phyloP scores from a whole-genome alignment of 2,797 vertebrate species.

The Alca torda region DNA sequence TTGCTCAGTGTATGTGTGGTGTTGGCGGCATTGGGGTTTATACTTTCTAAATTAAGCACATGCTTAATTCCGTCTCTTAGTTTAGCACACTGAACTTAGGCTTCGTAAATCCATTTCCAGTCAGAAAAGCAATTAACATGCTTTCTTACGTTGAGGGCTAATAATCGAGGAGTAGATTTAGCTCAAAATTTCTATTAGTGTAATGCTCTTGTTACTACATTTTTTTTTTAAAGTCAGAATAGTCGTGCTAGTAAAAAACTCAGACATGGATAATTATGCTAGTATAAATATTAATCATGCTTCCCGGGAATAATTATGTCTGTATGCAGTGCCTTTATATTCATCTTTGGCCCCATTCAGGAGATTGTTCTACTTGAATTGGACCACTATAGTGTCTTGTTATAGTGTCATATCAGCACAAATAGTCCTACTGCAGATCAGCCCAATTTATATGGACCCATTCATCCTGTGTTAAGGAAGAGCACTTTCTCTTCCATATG shows the following conservation, averaged over 20 bases:
- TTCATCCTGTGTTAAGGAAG: not conserved
- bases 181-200: not conserved
- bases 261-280: not conserved
- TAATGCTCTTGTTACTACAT: not conserved
- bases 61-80: not conserved
- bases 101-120: not conserved
- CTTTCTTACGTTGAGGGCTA: not conserved
- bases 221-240: not conserved
- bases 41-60: not conserved
- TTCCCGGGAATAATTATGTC: not conserved
- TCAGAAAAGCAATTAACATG: not conserved
- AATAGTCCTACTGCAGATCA: not conserved
- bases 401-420: not conserved
- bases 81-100: not conserved
- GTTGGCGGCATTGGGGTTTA: not conserved
- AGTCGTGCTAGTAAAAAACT: not conserved
- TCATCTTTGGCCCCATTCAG: not conserved
- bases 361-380: not conserved
- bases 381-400: not conserved
- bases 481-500: not conserved
- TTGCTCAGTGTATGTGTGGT: not conserved
- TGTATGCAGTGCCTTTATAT: not conserved
- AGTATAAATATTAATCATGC: not conserved
- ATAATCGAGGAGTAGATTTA: not conserved
- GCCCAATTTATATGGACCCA: not conserved